Conservation (phyloP, 2,888 invertebrate species). For the Meta bourneti region DNA sequence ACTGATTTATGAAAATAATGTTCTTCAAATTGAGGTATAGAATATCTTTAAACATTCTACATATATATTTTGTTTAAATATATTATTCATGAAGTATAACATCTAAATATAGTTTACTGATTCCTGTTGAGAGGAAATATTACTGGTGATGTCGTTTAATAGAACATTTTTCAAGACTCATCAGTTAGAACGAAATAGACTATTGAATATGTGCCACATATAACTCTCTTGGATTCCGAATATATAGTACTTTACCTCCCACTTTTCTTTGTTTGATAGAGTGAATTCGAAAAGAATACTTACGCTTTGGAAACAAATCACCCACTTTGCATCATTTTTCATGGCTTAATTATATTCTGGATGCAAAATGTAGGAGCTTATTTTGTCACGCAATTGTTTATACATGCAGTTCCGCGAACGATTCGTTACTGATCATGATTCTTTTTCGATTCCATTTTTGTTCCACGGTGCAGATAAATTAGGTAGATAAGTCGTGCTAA, state of each 20-base stretch:
- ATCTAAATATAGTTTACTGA: no score
- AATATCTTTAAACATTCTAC: no score
- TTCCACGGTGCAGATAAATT: constrained; percentile 42
- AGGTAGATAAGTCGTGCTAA: constrained; percentile 40
- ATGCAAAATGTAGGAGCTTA: constrained; percentile 51
- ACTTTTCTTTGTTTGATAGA: constrained; percentile 24
- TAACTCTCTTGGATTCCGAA: no score
- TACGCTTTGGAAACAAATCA: constrained; percentile 57
- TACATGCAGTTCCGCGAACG: constrained; percentile 37
- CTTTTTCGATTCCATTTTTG: constrained; percentile 72
- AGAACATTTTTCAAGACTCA: no score
- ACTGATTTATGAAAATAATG: no score
- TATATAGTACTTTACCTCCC: neutral
- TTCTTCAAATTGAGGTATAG: no score
- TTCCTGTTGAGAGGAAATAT: no score
- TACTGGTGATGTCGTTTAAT: no score
- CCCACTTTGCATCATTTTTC: constrained; percentile 61
- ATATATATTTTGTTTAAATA: no score
- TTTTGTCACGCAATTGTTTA: constrained; percentile 73
- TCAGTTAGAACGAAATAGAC: no score
- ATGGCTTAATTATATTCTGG: constrained; percentile 61
- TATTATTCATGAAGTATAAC: no score
- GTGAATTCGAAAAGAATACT: constrained; percentile 30
- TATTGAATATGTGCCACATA: no score
- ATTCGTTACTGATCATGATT: constrained; percentile 58